Base-by-base conservation (phyloP, 2,113 vertebrate species). In the Amphiprion percula region DNA sequence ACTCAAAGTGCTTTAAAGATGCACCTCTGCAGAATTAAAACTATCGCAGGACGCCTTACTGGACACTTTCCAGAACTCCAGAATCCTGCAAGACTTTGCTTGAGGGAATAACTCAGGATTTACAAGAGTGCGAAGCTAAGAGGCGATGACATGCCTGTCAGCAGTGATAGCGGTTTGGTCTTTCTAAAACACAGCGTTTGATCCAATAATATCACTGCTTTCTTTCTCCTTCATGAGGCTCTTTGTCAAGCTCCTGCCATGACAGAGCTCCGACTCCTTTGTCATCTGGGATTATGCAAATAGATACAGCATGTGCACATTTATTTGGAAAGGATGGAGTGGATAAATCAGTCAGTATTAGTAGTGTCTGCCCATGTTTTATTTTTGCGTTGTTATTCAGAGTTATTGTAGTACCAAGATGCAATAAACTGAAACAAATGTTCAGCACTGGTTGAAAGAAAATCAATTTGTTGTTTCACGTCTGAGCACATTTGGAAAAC, bases 61-160 rank as follows among this genome's bases (percentile, higher is more conserved):
- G 60, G 52, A 56, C 53, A 39, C 54, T 50, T 52, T 59, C n/a
- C 49, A 68, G 14, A 56, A 28, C 46, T 68, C 24, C 33, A 64
- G 52, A 72, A 23, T 55, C 19, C 53, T 69, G 53, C 44, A 67
- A 37, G 50, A 79, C 16, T 74, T 52, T 47, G 19, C 59, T 64
- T 62, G 28, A 70, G 64, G 80, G 47, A 77, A 66, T 68, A 61
- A 77, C 26, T 59, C 62, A 58, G 39, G 47, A 10, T 68, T 55
- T 65, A 55, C 4, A 58, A 37, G n/a, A 21, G n/a, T 23, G 54
- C 16, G 7, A 15, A 37, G 52, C 63, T 62, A 54, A 53, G 16
- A 74, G 26, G 9, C 19, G 55, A 63, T 63, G 61, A 59, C 56
- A 66, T 46, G 30, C 55, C 79, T 79, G 21, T 19, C 9, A 71